Base-by-base conservation (phyloP, 1,140 invertebrate species). In the Linepithema humile region DNA sequence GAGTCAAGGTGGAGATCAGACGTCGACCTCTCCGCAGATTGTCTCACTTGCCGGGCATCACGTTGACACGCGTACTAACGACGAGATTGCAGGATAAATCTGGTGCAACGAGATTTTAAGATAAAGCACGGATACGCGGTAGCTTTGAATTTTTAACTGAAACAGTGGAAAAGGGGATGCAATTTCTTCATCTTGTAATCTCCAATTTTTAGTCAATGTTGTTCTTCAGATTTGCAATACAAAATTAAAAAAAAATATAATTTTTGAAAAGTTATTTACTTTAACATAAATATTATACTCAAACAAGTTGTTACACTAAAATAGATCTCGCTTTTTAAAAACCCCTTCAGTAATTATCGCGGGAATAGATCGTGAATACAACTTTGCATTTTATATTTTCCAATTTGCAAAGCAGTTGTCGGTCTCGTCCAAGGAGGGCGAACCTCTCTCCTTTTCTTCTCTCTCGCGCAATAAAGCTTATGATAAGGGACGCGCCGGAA, bases 371-470 rank as follows among this genome's bases (percentile, higher is more conserved):
- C 15, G 43, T 45, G 15, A 3, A 2, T 45, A 4, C 43, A 62
- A 85, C 75, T 87, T 90, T 77, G 74, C 84, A 88, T 87, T 89
- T 89, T 85, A 89, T 85, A 91, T 90, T 88, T 89, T 89, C 77
- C 89, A 85, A 90, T 89, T 90, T 90, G 80, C 83, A 57, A 1
- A 57, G 48, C 62, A 87, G 78, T 88, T 80, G 74, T 84, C 83
- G 48, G 60, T 55, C 20, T 85, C 57, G 82, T 84, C 53, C 35
- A 12, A 23, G 57, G 35, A 85, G 64, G 43, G 5, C 57, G 48
- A 29, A 4, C 5, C 23, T 5, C 20, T 45, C 9, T 20, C 40
- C 38, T 6, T n/a, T 17, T n/a, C 12, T 26, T 38, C 17, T 26
- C 9, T 45, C 29, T 87, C 59, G 65, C 53, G 1, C 2, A 50